These are phyloP conservation scores for Aethina tumida DNA, from an alignment of 1,140 invertebrate species.

Conservation along the genomic window DNA sequence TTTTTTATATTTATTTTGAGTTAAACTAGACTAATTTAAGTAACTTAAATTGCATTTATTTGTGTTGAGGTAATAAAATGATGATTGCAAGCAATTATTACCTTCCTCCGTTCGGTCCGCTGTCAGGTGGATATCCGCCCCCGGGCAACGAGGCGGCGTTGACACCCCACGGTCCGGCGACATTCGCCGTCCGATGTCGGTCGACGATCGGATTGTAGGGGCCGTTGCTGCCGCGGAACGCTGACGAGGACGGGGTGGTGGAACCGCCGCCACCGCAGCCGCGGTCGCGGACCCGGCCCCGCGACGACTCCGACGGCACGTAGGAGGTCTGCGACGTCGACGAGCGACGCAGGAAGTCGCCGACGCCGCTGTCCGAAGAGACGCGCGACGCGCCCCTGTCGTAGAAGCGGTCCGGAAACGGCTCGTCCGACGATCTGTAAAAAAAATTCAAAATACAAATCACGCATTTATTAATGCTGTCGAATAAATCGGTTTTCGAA, in stretches of 20 bases:
- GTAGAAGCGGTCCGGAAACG: slow-evolving; percentile 34
- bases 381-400: slow-evolving; percentile 35
- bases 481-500: slow-evolving; percentile 1
- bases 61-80: too few relatives aligned
- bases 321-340: too few relatives aligned
- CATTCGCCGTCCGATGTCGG: slow-evolving; percentile 22
- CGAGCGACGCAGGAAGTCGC: slow-evolving; percentile 32
- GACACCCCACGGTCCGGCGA: slow-evolving; percentile 9
- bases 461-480: neutral
- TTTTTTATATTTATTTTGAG: too few relatives aligned
- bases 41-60: too few relatives aligned
- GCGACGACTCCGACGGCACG: too few relatives aligned
- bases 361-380: slow-evolving; percentile 20
- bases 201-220: slow-evolving; percentile 27
- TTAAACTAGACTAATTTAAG: too few relatives aligned
- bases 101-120: too few relatives aligned
- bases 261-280: neutral
- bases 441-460: slow-evolving; percentile 4
- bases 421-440: slow-evolving; percentile 42
- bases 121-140: slow-evolving; percentile 4
- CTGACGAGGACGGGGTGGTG: neutral
- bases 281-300: neutral
- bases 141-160: slow-evolving; percentile 11
- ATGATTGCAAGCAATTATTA: too few relatives aligned
- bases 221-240: too few relatives aligned